These are phyloP conservation scores for Halictus quadricinctus DNA, from an alignment of 2,888 invertebrate genomes.

Conservation along the genomic window DNA sequence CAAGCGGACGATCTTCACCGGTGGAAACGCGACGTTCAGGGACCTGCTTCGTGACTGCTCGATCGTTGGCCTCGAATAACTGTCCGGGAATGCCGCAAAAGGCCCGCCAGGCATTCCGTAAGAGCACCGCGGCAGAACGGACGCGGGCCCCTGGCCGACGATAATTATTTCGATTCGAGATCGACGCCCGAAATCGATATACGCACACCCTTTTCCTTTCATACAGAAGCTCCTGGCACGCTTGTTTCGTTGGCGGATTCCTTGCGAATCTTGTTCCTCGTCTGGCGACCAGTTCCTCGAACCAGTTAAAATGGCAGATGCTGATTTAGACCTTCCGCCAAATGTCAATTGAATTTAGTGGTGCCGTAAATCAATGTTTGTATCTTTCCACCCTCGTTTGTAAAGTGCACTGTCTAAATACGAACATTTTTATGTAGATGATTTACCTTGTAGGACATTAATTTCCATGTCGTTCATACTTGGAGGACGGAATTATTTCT, in stretches of 20 bases:
- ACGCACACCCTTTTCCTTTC: background rate
- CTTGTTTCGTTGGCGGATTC: too few species aligned
- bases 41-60: constrained; percentile 57
- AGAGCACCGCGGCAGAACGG: constrained; percentile 60
- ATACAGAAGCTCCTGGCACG: background rate
- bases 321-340: too few species aligned
- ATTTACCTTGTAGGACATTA: too few species aligned
- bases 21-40: constrained; percentile 58
- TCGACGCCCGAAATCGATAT: background rate
- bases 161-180: constrained; percentile 61
- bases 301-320: background rate
- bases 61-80: constrained; percentile 77
- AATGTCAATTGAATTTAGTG: too few species aligned
- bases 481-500: too few species aligned
- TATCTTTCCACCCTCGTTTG: too few species aligned
- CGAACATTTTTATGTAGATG: too few species aligned
- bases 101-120: constrained; percentile 67
- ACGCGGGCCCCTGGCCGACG: constrained; percentile 43
- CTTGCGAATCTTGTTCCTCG: background rate
- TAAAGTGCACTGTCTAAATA: too few species aligned
- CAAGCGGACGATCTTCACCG: constrained; percentile 24
- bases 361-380: too few species aligned
- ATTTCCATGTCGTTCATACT: too few species aligned
- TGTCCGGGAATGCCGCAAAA: constrained; percentile 72
- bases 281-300: background rate